Evolutionary conservation across 2,888 invertebrate genomes (phyloP).

Genomic region (Coelogynopora nodosa): DNA sequence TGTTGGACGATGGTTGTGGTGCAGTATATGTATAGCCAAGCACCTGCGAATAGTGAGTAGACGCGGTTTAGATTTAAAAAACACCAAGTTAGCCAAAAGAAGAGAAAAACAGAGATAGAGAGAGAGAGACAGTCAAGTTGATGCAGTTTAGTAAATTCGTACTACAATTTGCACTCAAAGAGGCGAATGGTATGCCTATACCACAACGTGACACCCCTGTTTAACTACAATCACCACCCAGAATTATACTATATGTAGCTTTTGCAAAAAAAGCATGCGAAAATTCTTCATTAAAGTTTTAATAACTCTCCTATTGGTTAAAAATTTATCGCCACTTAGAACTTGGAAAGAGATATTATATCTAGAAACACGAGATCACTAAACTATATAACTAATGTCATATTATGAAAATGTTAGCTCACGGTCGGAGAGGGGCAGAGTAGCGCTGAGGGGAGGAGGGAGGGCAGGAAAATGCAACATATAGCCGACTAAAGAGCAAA

Average conservation of each 20-base stretch:
- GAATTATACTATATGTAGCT: neutral
- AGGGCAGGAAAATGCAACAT: too few species aligned
- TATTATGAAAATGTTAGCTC: neutral
- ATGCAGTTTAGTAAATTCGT: too few species aligned
- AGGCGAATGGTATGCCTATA: neutral
- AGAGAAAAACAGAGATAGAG: too few species aligned
- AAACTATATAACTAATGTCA: neutral
- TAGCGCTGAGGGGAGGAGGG: too few species aligned
- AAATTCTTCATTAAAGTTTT: slow-evolving; percentile 24
- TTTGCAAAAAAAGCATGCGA: slow-evolving; percentile 3
- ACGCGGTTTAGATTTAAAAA: too few species aligned
- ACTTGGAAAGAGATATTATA: neutral
- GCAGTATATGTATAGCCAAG: too few species aligned
- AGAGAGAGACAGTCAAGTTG: too few species aligned
- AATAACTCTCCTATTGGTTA: slow-evolving; percentile 25
- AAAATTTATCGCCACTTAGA: slow-evolving; percentile 25
- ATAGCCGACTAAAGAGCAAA: too few species aligned
- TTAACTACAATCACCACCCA: neutral
- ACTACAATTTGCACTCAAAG: neutral
- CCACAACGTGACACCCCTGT: neutral
- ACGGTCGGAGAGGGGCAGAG: neutral
- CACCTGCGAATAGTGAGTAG: too few species aligned
- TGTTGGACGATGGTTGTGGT: too few species aligned
- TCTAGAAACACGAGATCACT: neutral
- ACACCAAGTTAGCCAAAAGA: too few species aligned